Percentiles rank a stretch among this genome's conserved stretches.
These are phyloP conservation scores for Eurystomus gularis DNA, from an alignment of 2,113 vertebrate species.

Conservation along the genomic window DNA sequence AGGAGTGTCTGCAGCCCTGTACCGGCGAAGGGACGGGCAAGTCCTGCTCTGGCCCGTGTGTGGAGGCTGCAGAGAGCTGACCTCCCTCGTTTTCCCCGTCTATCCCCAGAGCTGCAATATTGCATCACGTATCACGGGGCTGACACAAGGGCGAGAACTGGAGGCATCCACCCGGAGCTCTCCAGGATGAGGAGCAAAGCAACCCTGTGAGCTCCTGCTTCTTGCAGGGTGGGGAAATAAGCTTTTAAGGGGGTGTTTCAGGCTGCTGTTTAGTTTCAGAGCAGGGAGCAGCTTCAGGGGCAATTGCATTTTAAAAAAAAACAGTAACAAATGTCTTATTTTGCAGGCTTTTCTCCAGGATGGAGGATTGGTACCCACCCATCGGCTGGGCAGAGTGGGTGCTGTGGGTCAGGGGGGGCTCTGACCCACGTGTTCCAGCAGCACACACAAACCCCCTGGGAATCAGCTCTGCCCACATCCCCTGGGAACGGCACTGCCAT, in stretches of 20 bases:
- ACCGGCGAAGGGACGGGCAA: neutral
- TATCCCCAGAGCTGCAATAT: neutral
- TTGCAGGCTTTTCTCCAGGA: neutral
- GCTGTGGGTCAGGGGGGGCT: neutral
- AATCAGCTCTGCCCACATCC: neutral
- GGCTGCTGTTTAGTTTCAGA: neutral
- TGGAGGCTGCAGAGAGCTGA: neutral
- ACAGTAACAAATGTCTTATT: neutral
- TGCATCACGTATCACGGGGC: neutral
- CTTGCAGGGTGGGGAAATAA: neutral
- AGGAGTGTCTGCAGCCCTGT: neutral
- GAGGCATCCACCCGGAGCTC: neutral
- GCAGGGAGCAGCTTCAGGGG: neutral
- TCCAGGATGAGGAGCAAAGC: neutral
- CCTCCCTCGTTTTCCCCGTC: neutral
- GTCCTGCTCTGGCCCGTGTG: rapidly evolving
- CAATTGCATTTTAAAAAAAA: neutral
- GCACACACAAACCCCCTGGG: neutral
- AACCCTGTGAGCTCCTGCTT: neutral
- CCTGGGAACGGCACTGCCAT: neutral
- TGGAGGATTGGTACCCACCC: neutral
- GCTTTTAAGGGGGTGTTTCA: neutral
- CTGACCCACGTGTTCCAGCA: neutral
- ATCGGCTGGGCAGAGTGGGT: neutral
- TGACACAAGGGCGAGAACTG: neutral